Evolutionary conservation across 2,113 vertebrate genomes (phyloP), one percentile per base, ranked within the genome.

Genomic region (Mionectes macconnelli): DNA sequence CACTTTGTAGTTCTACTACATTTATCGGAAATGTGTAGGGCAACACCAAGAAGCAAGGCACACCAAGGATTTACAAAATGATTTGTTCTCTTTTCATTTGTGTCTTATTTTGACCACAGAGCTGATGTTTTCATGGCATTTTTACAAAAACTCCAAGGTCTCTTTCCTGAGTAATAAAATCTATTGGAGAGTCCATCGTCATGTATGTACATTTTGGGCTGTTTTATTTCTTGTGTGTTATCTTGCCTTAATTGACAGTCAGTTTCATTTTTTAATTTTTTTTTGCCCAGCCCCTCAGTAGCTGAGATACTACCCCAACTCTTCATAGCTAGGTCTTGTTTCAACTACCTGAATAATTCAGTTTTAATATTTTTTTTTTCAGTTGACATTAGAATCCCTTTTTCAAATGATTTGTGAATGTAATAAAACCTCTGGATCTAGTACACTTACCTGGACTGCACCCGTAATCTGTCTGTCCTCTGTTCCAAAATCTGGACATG

Each of bases 221-320:
- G 37, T 62, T 93, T 90, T 88, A 70, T 13, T 82, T 59, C 50
- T 69, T 89, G 27, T 39, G 56, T 52, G 63, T 87, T 84, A 55
- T 81, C 91, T 84, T 91, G 73, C 64, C 72, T 87, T 67, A 81
- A 93, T 44, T 91, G 87, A 91, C 87, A 84, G 70, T 62, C 59
- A 84, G 14, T 82, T 96, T 69, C 24, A 66, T 66, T 91, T 76
- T 37, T 52, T 91, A 56, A 82, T 79, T 94, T 69, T 83, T 83
- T 83, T 83, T 60, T 90, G 45, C 45, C 67, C 37, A 37, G n/a
- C 60, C 31, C 56, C 68, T 91, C 74, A 75, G 74, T 17, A 89
- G 56, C 44, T 33, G 42, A 75, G 47, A 79, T 52, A n/a, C 9
- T 79, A 33, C 82, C 62, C 12, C 44, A 68, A 8, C 19, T 79